These are phyloP conservation scores for Tichodroma muraria DNA, from an alignment of 2,113 vertebrate species.

Conservation along the genomic window DNA sequence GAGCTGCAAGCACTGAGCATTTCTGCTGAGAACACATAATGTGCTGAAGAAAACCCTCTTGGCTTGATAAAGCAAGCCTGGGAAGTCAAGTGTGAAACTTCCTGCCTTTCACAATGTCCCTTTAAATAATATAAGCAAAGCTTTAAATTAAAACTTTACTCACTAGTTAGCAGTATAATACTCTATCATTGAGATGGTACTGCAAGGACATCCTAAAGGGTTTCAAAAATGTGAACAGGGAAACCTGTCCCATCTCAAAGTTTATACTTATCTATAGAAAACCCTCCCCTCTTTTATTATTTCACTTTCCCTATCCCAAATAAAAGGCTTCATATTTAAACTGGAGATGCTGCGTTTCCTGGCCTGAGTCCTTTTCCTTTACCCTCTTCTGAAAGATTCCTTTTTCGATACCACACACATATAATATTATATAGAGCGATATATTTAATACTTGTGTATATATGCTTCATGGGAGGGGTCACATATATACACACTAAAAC, in stretches of 20 bases:
- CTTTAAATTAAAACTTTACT: slow-evolving; percentile 15
- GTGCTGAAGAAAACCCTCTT: neutral
- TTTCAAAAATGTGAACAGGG: neutral
- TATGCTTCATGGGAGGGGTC: slow-evolving; percentile 71
- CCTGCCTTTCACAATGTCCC: neutral
- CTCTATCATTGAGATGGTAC: slow-evolving; percentile 7
- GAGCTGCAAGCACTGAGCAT: neutral
- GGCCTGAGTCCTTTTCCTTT: slow-evolving; percentile 69
- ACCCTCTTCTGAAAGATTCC: slow-evolving; percentile 64
- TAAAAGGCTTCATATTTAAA: slow-evolving; percentile 2
- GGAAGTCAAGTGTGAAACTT: neutral
- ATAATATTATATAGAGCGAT: slow-evolving; percentile 81
- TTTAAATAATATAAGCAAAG: slow-evolving; percentile 37
- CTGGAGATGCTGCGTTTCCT: slow-evolving; percentile 67
- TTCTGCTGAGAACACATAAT: neutral
- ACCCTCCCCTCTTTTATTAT: neutral
- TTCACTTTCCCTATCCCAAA: neutral
- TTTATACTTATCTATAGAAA: slow-evolving; percentile 25
- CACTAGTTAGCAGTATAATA: neutral
- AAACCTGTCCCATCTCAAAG: slow-evolving; percentile 29
- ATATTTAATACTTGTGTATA: slow-evolving; percentile 84
- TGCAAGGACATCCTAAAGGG: neutral
- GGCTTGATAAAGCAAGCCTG: neutral
- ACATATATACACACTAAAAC: slow-evolving; percentile 82
- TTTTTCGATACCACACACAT: slow-evolving; percentile 75